Conservation (phyloP, 1,140 invertebrate species). For the Diabrotica undecimpunctata region DNA sequence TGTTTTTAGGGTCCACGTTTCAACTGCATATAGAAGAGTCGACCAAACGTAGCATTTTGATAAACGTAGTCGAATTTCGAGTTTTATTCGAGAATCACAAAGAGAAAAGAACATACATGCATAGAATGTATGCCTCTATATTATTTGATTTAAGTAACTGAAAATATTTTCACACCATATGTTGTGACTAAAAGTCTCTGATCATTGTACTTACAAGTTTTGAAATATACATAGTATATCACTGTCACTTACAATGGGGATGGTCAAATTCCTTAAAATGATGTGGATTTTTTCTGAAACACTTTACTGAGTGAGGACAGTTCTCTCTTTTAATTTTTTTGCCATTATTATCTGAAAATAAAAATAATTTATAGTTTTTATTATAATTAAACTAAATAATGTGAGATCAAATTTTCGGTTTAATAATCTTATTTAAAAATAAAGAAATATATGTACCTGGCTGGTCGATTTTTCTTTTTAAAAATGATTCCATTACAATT, state of each 20-base stretch:
- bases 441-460: background rate
- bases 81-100: too few species aligned
- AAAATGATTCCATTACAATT: constrained; percentile 16
- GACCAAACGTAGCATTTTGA: too few species aligned
- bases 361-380: constrained; percentile 2
- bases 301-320: constrained; percentile 68
- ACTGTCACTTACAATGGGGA: constrained; percentile 60
- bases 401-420: background rate
- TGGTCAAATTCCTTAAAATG: constrained; percentile 79
- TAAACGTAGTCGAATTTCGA: too few species aligned
- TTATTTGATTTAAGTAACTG: too few species aligned
- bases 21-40: too few species aligned
- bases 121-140: too few species aligned
- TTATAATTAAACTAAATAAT: background rate
- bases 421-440: background rate
- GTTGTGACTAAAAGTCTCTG: too few species aligned
- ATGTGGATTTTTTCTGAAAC: constrained; percentile 76
- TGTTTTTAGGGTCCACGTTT: too few species aligned
- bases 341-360: constrained; percentile 4
- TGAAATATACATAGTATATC: too few species aligned
- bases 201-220: too few species aligned
- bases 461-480: constrained; percentile 17
- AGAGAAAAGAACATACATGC: too few species aligned
- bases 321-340: constrained; percentile 45
- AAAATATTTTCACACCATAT: too few species aligned